Base-by-base conservation (phyloP, 1,140 invertebrate genomes). In the Rhagoletis zephyria region DNA sequence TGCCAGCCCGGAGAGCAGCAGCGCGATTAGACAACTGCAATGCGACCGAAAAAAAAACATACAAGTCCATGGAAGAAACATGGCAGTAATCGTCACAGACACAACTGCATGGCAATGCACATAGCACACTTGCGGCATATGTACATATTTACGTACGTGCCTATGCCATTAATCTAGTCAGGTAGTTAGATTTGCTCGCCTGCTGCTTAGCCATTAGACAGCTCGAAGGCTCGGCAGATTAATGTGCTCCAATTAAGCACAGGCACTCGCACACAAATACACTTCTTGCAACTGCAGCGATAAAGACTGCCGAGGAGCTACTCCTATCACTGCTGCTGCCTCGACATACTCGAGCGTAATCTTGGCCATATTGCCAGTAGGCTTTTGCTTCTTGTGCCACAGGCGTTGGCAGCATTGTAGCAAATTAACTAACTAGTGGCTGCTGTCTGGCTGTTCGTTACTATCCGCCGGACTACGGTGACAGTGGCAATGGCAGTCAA, bases 221-320 rank as follows among this genome's bases (percentile, higher is more conserved):
- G 74, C 74, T 81, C n/a, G 74, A 56, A 81, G 74, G 48, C 48
- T 81, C 48, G n/a, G 48, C 74, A 81, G 74, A 81, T 81, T 81
- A 81, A 81, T 81, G 48, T 81, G 74, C 74, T 81, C 74, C 74
- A 81, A 81, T 81, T 81, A 81, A 81, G 74, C 74, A 16, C 51
- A 56, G 30, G 48, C 48, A 81, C 14, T 19, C 74, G 10, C 74
- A 56, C 42, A 56, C 42, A 81, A 81, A 59, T 48, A 81, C 74
- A 74, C 16, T 74, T 30, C 30, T 30, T 30, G 30, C 42, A 81
- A 19, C 51, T 56, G 19, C 74, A 56, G 10, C 74, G 45, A 81
- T 81, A 51, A 30, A 81, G 48, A 9, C n/a, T 16, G 45, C 6
- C 42, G 16, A 74, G 67, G 16, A 45, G 40, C 67, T 3, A 40